Base-by-base conservation (phyloP, 1,140 invertebrate genomes). In the Chelonus insularis region DNA sequence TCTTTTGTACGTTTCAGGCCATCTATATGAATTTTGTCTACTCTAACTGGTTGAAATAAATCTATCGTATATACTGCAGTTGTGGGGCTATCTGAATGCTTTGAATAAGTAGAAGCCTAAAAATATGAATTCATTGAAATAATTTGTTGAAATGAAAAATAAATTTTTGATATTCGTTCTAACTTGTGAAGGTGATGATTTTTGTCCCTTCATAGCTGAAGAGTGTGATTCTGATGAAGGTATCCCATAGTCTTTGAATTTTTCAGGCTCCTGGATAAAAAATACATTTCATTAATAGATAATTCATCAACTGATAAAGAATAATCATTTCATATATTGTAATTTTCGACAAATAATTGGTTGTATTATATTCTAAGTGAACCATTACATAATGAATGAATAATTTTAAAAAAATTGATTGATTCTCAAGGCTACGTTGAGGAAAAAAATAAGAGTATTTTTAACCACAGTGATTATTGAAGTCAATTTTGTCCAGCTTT, bases 1-100 rank as follows among this genome's bases (percentile, higher is more conserved):
- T 94, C 88, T 76, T 93, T 93, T 0, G 93, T 95, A 58, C 91
- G 77, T n/a, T 71, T 82, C 8, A 95, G 74, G 1, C 93, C 93
- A 75, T 94, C 90, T 45, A 95, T 84, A 70, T 91, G 84, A 52
- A 96, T 83, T 76, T 86, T 85, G 65, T 93, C 90, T 1, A 95
- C 92, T 68, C 87, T 81, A 18, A 88, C 91, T 87, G 91, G 71
- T 21, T 81, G 77, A 55, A 58, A 20, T n/a, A 58, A 16, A 29
- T 45, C 12, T 29, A 60, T 60, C 8, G 56, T 1, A 16, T 47
- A 12, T 21, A 23, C 2, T n/a, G 41, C 18, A 2, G n/a, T 18
- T 39, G 32, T n/a, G 18, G 50, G 23, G 6, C 37, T 34, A n/a
- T n/a, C n/a, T n/a, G 18, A 21, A 21, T 14, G 12, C 20, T 39